Evolutionary conservation across 1,140 invertebrate species (phyloP).

Genomic region (Leptinotarsa texana): DNA sequence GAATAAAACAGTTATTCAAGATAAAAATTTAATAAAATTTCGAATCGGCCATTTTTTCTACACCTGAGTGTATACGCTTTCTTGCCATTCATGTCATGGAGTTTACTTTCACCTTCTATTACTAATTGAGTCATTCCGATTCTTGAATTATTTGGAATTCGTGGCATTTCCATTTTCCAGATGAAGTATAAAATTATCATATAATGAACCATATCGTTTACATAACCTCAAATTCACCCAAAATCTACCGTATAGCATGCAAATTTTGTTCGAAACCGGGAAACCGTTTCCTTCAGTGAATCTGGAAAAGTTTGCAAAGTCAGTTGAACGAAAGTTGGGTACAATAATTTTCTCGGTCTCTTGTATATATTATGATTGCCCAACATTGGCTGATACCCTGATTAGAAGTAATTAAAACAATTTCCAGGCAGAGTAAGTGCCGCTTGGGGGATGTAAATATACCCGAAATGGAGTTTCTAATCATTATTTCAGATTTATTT

Average conservation of each 20-base stretch:
- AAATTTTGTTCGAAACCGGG: neutral
- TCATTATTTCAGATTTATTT: constrained; percentile 3
- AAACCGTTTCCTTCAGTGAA: neutral
- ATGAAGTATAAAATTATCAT: neutral
- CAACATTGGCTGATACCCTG: neutral
- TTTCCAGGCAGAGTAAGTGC: neutral
- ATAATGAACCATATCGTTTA: neutral
- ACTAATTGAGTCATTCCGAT: too few relatives aligned
- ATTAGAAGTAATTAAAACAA: constrained; percentile 8
- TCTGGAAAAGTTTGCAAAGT: neutral
- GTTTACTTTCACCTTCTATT: too few relatives aligned
- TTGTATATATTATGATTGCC: constrained; percentile 1
- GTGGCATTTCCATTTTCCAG: too few relatives aligned
- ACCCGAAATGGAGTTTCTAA: neutral
- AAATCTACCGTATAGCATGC: neutral
- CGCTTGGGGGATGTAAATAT: neutral
- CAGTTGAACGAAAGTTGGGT: neutral
- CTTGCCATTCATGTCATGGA: too few relatives aligned
- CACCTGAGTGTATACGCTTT: too few relatives aligned
- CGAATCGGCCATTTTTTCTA: too few relatives aligned
- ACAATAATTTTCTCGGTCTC: neutral
- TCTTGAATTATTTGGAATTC: too few relatives aligned
- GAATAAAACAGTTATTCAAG: too few relatives aligned
- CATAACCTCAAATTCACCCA: neutral
- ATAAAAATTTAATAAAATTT: too few relatives aligned